phyloP scores from a whole-genome alignment of 2,113 vertebrate species.

The Craseonycteris thonglongyai region DNA sequence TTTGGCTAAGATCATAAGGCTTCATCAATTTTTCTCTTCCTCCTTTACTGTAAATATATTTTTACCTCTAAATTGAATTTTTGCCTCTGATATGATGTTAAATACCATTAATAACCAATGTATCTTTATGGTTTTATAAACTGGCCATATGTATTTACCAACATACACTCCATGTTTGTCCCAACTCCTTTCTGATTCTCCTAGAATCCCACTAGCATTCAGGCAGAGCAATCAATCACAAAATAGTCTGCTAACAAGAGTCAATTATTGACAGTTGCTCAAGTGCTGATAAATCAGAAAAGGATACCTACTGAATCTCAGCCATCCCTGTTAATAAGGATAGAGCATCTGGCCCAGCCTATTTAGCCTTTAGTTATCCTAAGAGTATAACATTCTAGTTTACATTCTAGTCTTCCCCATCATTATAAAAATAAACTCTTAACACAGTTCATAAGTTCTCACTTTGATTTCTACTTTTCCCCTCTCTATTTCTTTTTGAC shows the following conservation, averaged over 20 bases:
- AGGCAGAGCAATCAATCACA: background rate
- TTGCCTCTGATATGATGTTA: background rate
- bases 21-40: slow-evolving; percentile 35
- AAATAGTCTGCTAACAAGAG: background rate
- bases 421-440: slow-evolving; percentile 5
- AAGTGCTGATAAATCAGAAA: background rate
- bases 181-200: background rate
- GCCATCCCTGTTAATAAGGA: background rate
- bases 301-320: background rate
- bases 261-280: background rate
- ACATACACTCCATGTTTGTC: background rate
- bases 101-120: background rate
- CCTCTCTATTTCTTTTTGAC: background rate
- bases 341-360: background rate
- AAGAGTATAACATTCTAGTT: background rate
- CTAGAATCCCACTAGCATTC: background rate
- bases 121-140: background rate
- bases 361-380: background rate
- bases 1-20: slow-evolving; percentile 64
- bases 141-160: background rate
- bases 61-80: background rate
- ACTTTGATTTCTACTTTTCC: background rate
- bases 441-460: background rate
- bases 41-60: background rate
- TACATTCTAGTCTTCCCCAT: background rate